Conservation (phyloP, 1,140 invertebrate genomes). For the Diprion similis region DNA sequence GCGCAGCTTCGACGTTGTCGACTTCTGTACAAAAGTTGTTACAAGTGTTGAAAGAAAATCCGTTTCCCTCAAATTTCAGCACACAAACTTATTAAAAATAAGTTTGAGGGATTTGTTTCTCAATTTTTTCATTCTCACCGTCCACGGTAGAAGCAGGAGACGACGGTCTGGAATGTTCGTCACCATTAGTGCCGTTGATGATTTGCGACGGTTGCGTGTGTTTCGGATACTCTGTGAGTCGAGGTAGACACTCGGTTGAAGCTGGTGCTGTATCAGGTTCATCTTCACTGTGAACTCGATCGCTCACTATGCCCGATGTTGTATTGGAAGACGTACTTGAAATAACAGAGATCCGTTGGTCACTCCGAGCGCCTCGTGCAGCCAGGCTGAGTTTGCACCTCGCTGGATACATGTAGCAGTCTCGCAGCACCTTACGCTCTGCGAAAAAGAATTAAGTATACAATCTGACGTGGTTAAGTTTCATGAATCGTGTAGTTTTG, state of each 20-base stretch:
- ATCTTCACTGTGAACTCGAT: constrained; percentile 91
- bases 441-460: constrained; percentile 28
- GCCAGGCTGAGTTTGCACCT: constrained; percentile 67
- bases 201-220: constrained; percentile 33
- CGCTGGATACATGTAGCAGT: constrained; percentile 70
- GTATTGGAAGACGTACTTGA: constrained; percentile 93
- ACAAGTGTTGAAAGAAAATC: constrained; percentile 1
- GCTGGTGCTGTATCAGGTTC: constrained; percentile 77
- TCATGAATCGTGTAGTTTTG: no score
- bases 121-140: constrained; percentile 32
- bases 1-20: constrained; percentile 42
- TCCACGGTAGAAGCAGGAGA: constrained; percentile 49
- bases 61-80: not conserved
- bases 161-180: constrained; percentile 39
- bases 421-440: constrained; percentile 62
- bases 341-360: constrained; percentile 90
- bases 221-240: constrained; percentile 45
- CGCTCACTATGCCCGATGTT: constrained; percentile 93
- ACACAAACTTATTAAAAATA: not conserved
- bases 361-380: constrained; percentile 69
- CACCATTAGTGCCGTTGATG: constrained; percentile 29
- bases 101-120: not conserved
- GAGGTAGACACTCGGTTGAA: constrained; percentile 55
- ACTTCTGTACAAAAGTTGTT: constrained; percentile 40
- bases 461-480: no score